phyloP scores from a whole-genome alignment of 1,140 invertebrate species.

The Oryctes rhinoceros region DNA sequence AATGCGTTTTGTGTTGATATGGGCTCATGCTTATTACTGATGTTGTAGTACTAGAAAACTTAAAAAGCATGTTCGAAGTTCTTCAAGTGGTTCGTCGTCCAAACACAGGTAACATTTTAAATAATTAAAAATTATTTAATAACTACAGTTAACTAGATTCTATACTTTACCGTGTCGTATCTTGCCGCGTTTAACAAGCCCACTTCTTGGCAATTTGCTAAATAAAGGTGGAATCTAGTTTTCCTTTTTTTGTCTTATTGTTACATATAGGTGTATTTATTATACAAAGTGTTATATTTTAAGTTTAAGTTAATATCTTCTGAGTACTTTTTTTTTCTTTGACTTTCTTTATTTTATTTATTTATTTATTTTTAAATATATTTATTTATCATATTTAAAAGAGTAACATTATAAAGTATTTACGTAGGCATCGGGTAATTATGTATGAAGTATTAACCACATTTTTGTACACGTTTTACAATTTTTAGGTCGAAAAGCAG shows the following conservation, averaged over 20 bases:
- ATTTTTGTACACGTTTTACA: slow-evolving; percentile 26
- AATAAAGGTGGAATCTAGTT: not conserved
- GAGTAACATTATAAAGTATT: not conserved
- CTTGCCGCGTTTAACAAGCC: too few species aligned
- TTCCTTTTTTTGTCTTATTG: not conserved
- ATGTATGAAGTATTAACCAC: slow-evolving; percentile 35
- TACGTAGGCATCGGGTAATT: not conserved
- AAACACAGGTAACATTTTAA: slow-evolving; percentile 56
- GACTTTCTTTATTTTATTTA: too few species aligned
- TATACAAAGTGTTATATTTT: not conserved
- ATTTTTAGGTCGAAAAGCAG: slow-evolving; percentile 60
- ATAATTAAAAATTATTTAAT: slow-evolving; percentile 40
- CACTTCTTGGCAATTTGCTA: too few species aligned
- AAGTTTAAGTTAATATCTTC: not conserved
- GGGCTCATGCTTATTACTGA: slow-evolving; percentile 47
- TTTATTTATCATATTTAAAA: slow-evolving; percentile 12
- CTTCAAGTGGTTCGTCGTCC: slow-evolving; percentile 58
- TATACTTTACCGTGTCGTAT: not conserved
- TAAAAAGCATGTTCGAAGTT: slow-evolving; percentile 60
- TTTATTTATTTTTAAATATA: not conserved
- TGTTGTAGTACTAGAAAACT: slow-evolving; percentile 61
- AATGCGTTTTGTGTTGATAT: slow-evolving; percentile 17
- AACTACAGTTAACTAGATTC: slow-evolving; percentile 21
- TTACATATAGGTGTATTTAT: slow-evolving; percentile 6
- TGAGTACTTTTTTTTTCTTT: not conserved